A percentile compares a stretch with the other conserved stretches of the same genome.
These are phyloP conservation scores for Caradrina kadenii DNA, from an alignment of 2,888 invertebrate genomes.

Conservation along the genomic window DNA sequence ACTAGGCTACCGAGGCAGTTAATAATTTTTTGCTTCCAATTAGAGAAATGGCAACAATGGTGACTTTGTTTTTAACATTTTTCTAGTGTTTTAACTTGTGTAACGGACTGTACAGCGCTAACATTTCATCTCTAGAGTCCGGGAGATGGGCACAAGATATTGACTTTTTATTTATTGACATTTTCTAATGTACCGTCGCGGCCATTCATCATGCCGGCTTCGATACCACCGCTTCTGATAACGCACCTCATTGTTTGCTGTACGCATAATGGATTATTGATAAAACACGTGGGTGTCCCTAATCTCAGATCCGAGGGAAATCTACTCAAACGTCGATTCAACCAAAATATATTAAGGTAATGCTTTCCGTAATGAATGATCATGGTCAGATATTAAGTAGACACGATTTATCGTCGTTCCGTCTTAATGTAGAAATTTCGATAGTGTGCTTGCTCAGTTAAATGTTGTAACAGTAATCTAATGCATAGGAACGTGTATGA, in stretches of 20 bases:
- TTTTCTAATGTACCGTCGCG: slow-evolving; percentile 86
- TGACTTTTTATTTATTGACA: slow-evolving; percentile 90
- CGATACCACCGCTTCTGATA: slow-evolving; percentile 84
- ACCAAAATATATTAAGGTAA: slow-evolving; percentile 81
- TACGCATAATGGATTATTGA: slow-evolving; percentile 90
- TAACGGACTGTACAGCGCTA: slow-evolving; percentile 49
- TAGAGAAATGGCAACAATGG: slow-evolving; percentile 43
- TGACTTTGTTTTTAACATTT: slow-evolving; percentile 44
- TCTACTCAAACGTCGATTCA: slow-evolving; percentile 80
- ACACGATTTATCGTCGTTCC: slow-evolving; percentile 82
- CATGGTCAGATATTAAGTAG: slow-evolving; percentile 84
- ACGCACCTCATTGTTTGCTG: slow-evolving; percentile 87
- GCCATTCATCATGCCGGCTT: slow-evolving; percentile 84
- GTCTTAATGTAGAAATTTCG: slow-evolving; percentile 83
- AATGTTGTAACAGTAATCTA: slow-evolving; percentile 83
- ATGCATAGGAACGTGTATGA: slow-evolving; percentile 75
- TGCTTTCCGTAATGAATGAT: slow-evolving; percentile 83
- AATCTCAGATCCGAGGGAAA: slow-evolving; percentile 81
- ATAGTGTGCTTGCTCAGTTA: slow-evolving; percentile 81
- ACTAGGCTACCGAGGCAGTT: no score
- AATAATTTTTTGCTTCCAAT: slow-evolving; percentile 56
- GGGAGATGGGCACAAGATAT: slow-evolving; percentile 82
- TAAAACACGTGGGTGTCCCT: slow-evolving; percentile 89
- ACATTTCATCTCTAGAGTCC: slow-evolving; percentile 71
- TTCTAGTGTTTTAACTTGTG: slow-evolving; percentile 44